Conservation (phyloP, 1,140 invertebrate genomes). For the Drosophila albomicans region DNA sequence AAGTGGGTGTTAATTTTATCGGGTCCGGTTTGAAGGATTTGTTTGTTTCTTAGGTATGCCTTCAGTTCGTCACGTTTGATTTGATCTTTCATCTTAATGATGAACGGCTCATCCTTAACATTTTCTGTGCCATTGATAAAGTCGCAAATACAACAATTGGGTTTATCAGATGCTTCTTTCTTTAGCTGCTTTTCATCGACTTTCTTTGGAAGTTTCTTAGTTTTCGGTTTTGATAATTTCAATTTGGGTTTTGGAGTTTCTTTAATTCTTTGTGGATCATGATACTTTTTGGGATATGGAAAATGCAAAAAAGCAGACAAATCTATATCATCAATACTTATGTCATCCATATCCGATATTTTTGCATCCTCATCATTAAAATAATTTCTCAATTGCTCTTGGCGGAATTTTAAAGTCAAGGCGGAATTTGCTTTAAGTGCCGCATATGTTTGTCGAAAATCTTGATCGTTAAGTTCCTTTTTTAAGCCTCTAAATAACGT, state of each 20-base stretch:
- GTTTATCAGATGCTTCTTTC: background rate
- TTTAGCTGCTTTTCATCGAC: background rate
- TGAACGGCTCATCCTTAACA: background rate
- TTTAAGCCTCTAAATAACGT: too few species aligned
- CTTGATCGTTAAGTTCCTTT: too few species aligned
- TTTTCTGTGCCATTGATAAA: background rate
- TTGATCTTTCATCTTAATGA: background rate
- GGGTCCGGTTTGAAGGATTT: background rate
- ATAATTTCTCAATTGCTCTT: background rate
- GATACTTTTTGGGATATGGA: constrained; percentile 14
- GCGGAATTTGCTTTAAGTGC: background rate
- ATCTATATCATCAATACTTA: constrained; percentile 20
- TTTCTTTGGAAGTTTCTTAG: background rate
- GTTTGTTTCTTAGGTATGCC: background rate
- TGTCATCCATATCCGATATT: background rate
- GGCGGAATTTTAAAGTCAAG: background rate
- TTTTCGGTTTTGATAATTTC: too few species aligned
- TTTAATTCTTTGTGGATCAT: too few species aligned
- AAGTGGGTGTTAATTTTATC: background rate
- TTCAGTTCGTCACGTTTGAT: background rate
- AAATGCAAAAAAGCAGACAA: constrained; percentile 1
- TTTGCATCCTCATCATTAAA: background rate
- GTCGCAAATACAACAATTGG: constrained; percentile 4
- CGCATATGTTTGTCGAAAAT: too few species aligned
- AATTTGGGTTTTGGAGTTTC: too few species aligned